A percentile compares a stretch with the other conserved stretches of the same genome.
These are phyloP conservation scores for Tineola bisselliella DNA, from an alignment of 2,888 invertebrate genomes.

Conservation along the genomic window DNA sequence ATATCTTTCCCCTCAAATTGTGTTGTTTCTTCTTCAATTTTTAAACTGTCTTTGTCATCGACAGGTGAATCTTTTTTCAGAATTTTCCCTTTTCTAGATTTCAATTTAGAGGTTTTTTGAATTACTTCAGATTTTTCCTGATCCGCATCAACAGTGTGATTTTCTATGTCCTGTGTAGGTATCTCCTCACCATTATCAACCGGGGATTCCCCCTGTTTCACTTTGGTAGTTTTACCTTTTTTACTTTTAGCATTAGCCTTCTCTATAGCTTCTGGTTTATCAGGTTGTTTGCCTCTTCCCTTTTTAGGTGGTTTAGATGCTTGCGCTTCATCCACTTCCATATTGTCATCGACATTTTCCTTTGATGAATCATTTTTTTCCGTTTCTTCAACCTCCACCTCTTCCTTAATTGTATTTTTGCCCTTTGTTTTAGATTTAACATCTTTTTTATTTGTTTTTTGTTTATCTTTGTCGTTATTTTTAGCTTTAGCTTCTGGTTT, in stretches of 20 bases:
- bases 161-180: too few species aligned
- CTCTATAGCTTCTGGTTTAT: conserved; percentile 20
- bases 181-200: background rate
- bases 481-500: background rate
- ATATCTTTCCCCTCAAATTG: background rate
- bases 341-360: conserved; percentile 16
- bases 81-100: background rate
- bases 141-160: too few species aligned
- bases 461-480: background rate
- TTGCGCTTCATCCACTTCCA: conserved; percentile 3
- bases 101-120: too few species aligned
- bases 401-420: conserved; percentile 20
- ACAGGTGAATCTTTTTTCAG: background rate
- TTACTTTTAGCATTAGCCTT: conserved; percentile 24
- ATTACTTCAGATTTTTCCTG: too few species aligned
- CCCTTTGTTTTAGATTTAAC: conserved; percentile 1
- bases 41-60: background rate
- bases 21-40: background rate
- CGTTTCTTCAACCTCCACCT: conserved; percentile 31
- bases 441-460: background rate
- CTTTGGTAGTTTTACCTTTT: conserved; percentile 38
- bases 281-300: conserved; percentile 31
- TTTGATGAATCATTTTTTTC: conserved; percentile 32
- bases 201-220: conserved; percentile 32
- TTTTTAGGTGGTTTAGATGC: conserved; percentile 21